Evolutionary conservation across 1,140 invertebrate species (phyloP).

Genomic region (Macrosteles quadrilineatus): DNA sequence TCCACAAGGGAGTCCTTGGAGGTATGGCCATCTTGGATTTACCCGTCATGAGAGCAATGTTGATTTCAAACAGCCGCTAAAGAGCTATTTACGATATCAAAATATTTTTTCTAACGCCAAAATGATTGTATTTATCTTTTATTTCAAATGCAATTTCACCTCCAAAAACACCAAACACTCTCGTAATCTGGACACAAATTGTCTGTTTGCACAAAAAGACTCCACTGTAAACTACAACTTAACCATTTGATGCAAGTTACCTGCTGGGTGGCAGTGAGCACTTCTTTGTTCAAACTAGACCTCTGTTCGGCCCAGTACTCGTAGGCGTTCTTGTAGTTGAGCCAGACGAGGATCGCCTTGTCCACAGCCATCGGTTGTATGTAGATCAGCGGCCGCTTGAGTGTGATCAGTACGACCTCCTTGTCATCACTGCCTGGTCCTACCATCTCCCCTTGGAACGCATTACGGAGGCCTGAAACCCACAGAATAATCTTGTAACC

Average conservation of each 20-base stretch:
- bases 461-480: constrained; percentile 66
- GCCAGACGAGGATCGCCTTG: constrained; percentile 94
- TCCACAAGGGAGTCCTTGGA: too few relatives aligned
- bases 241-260: constrained; percentile 37
- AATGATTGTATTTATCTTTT: too few relatives aligned
- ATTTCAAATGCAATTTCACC: too few relatives aligned
- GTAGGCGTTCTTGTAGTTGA: constrained; percentile 98
- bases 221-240: too few relatives aligned
- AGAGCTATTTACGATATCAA: too few relatives aligned
- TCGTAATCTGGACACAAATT: too few relatives aligned
- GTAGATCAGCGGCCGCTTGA: constrained; percentile 90
- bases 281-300: constrained; percentile 83
- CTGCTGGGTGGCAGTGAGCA: constrained; percentile 79
- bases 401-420: constrained; percentile 89
- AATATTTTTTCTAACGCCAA: too few relatives aligned
- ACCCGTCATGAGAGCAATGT: too few relatives aligned
- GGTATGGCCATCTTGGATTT: too few relatives aligned
- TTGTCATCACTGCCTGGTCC: constrained; percentile 69
- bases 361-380: constrained; percentile 95
- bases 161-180: too few relatives aligned
- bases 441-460: constrained; percentile 88
- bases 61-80: too few relatives aligned
- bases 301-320: constrained; percentile 98
- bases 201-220: too few relatives aligned
- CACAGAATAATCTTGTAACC: background rate